Evolutionary conservation across 2,797 vertebrate species (phyloP).

Genomic region (Emydoidea blandingii): DNA sequence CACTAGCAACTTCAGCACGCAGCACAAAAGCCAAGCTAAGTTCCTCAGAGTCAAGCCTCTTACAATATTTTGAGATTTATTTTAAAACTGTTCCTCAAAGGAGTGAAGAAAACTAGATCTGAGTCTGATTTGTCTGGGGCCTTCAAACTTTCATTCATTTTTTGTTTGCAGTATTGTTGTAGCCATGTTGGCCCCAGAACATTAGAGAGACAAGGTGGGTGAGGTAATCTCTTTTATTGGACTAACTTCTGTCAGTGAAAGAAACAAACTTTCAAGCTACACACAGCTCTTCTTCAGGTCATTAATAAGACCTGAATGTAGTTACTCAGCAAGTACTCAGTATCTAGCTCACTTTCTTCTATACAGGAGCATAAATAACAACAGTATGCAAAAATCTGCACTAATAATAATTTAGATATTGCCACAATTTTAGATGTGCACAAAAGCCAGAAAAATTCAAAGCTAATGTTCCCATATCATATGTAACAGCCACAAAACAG

Average conservation of each 20-base stretch:
- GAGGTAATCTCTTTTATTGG: background rate
- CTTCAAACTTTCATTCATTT: background rate
- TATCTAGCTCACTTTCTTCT: background rate
- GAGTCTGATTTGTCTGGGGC: background rate
- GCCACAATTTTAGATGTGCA: background rate
- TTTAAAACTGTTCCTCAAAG: background rate
- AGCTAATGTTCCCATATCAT: background rate
- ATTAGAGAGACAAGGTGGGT: background rate
- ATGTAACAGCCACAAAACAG: background rate
- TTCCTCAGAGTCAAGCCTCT: background rate
- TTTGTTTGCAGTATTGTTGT: background rate
- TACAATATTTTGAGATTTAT: background rate
- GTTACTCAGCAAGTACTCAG: background rate
- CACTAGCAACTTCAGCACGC: rapidly evolving
- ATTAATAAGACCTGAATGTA: background rate
- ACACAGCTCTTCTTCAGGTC: background rate
- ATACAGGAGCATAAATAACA: background rate
- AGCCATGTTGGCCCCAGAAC: background rate
- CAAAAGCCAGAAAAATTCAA: constrained; percentile 19
- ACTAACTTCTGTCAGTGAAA: background rate
- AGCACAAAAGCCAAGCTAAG: background rate
- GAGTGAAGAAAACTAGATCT: background rate
- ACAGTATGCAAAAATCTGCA: background rate
- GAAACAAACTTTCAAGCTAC: background rate
- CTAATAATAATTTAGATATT: background rate